phyloP scores from a whole-genome alignment of 2,888 invertebrate species.

The Caenorhabditis zanzibari region DNA sequence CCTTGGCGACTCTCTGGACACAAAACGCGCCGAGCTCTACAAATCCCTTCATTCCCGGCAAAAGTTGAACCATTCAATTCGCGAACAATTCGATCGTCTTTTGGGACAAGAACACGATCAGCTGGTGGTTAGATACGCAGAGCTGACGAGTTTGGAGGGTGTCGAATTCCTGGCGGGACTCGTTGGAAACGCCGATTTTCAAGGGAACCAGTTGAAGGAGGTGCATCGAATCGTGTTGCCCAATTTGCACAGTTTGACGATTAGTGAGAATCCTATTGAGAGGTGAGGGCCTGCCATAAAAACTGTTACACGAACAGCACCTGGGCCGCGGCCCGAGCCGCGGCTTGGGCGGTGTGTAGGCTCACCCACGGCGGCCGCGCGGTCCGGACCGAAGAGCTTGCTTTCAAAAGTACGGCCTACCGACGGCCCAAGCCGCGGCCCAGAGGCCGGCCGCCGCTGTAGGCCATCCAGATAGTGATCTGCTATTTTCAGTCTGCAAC shows the following conservation, averaged over 20 bases:
- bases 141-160: constrained; percentile 66
- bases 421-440: too few species aligned
- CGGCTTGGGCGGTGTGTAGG: too few species aligned
- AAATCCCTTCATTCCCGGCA: constrained; percentile 42
- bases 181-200: constrained; percentile 59
- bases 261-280: constrained; percentile 73
- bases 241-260: constrained; percentile 64
- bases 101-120: constrained; percentile 13
- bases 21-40: constrained; percentile 52
- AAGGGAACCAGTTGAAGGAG: constrained; percentile 66
- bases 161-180: constrained; percentile 70
- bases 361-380: too few species aligned
- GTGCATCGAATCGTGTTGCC: constrained; percentile 68
- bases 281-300: constrained; percentile 5
- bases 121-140: constrained; percentile 41
- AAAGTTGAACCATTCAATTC: constrained; percentile 39
- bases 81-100: constrained; percentile 46
- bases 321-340: too few species aligned
- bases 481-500: neutral
- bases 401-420: too few species aligned
- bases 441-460: too few species aligned
- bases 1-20: constrained; percentile 48
- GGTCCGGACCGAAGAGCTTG: too few species aligned
- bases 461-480: too few species aligned
- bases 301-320: too few species aligned